These are phyloP conservation scores for Telmatochromis sp. DNA, from an alignment of 2,113 vertebrate species.

Conservation along the genomic window DNA sequence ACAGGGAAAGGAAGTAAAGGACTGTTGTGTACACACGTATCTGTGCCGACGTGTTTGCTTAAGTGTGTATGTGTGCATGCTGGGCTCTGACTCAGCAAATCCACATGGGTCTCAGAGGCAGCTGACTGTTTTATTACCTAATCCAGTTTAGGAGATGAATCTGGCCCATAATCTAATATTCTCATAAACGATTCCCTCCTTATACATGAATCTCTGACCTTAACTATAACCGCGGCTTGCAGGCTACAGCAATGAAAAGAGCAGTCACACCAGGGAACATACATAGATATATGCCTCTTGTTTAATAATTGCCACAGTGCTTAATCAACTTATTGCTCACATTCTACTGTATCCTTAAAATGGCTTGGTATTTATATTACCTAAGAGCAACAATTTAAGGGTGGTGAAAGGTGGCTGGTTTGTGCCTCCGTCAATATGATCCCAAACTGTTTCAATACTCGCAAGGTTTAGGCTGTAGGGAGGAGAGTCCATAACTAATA, in stretches of 20 bases:
- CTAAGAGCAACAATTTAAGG: not conserved
- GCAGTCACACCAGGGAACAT: not conserved
- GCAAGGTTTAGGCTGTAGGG: not conserved
- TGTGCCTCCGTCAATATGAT: fast-evolving
- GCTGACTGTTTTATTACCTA: slow-evolving; percentile 64
- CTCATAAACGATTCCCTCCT: slow-evolving; percentile 52
- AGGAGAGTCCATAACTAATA: not conserved
- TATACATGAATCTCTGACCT: slow-evolving; percentile 57
- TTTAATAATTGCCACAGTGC: not conserved
- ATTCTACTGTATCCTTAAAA: not conserved
- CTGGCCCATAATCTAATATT: slow-evolving; percentile 64
- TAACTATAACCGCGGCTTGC: slow-evolving; percentile 11
- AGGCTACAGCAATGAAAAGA: slow-evolving; percentile 14
- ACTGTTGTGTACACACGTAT: not conserved
- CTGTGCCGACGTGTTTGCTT: not conserved
- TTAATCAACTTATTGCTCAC: not conserved
- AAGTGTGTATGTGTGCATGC: not conserved
- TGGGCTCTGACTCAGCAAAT: slow-evolving; percentile 60
- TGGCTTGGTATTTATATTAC: not conserved
- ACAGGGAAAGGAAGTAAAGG: not conserved
- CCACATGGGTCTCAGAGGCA: slow-evolving; percentile 15
- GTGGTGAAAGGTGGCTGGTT: not conserved
- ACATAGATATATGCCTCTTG: not conserved
- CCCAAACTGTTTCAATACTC: fast-evolving
- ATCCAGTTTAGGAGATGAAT: slow-evolving; percentile 72